phyloP scores from a whole-genome alignment of 2,888 invertebrate genomes.

The Polydrusus cervinus region DNA sequence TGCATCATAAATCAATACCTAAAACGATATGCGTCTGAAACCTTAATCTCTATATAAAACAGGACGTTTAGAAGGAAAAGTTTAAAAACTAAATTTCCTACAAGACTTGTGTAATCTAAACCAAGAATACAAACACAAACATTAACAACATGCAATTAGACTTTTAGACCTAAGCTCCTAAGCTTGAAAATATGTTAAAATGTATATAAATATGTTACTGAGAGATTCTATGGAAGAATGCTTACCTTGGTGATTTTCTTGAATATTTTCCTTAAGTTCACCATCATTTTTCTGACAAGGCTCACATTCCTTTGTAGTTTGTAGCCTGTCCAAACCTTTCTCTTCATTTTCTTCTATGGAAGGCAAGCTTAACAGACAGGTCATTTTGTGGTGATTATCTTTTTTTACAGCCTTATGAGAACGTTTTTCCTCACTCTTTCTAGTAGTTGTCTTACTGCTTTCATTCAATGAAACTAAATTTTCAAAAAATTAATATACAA shows the following conservation, averaged over 20 bases:
- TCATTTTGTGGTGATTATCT: constrained; percentile 48
- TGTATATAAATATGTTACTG: too few species aligned
- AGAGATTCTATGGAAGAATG: too few species aligned
- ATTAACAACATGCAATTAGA: too few species aligned
- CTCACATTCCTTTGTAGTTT: constrained; percentile 21
- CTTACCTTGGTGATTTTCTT: constrained; percentile 3
- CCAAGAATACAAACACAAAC: too few species aligned
- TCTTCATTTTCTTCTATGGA: constrained; percentile 69
- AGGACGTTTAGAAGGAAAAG: too few species aligned
- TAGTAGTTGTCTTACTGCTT: not conserved
- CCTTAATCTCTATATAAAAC: too few species aligned
- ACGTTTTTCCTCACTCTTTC: constrained; percentile 1
- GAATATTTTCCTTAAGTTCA: constrained; percentile 23
- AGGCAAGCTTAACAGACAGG: constrained; percentile 56
- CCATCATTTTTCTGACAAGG: constrained; percentile 8
- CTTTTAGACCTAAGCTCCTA: too few species aligned
- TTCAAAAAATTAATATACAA: not conserved
- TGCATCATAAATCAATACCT: too few species aligned
- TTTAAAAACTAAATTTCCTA: too few species aligned
- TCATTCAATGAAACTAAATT: constrained; percentile 3
- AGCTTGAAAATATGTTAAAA: too few species aligned
- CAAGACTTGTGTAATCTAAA: too few species aligned
- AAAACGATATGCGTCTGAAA: too few species aligned
- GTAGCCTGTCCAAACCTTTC: constrained; percentile 25
- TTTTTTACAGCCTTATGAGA: constrained; percentile 24